Evolutionary conservation across 2,888 invertebrate genomes (phyloP).

Genomic region (Calephelis perditalis): DNA sequence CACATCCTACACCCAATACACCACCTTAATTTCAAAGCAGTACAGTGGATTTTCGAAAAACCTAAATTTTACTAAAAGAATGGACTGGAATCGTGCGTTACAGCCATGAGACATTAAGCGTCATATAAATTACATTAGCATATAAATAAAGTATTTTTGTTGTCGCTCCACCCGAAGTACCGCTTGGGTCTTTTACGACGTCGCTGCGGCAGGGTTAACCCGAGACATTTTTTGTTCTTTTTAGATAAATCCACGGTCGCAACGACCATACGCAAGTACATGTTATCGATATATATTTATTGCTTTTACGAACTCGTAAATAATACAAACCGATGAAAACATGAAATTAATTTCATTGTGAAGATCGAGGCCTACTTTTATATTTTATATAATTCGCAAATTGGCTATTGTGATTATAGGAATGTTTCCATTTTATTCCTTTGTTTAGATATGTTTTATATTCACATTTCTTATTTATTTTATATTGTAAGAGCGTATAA

Average conservation of each 20-base stretch:
- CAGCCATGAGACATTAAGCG: conserved; percentile 76
- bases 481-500: conserved; percentile 2
- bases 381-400: conserved; percentile 15
- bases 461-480: conserved; percentile 4
- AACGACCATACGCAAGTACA: conserved; percentile 74
- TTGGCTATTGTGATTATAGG: conserved; percentile 12
- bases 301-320: conserved; percentile 74
- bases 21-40: conserved; percentile 45
- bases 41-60: conserved; percentile 45
- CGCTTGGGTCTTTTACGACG: conserved; percentile 69
- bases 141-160: conserved; percentile 79
- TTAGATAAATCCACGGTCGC: conserved; percentile 74
- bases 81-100: conserved; percentile 75
- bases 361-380: conserved; percentile 40
- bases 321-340: conserved; percentile 63
- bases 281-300: conserved; percentile 73
- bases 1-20: conserved; percentile 44
- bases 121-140: conserved; percentile 79
- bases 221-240: conserved; percentile 72
- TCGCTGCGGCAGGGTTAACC: conserved; percentile 54
- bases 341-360: conserved; percentile 71
- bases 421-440: conserved; percentile 11
- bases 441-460: conserved; percentile 7
- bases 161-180: conserved; percentile 58
- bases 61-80: conserved; percentile 48